Base-by-base conservation (phyloP, 1,140 invertebrate species). In the Calosoma granatense region DNA sequence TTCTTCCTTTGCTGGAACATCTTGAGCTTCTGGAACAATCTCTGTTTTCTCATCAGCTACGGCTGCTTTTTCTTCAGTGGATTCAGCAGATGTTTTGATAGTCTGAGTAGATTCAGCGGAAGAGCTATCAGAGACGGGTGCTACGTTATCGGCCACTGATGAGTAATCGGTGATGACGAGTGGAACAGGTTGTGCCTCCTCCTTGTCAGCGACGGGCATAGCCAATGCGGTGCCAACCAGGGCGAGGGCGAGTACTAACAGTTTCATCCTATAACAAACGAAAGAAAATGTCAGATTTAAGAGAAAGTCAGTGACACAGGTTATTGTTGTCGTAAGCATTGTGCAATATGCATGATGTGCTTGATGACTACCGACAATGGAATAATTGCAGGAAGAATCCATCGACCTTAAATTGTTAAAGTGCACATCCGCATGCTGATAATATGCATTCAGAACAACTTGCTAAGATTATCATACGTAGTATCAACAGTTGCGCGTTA, bases 191-290 rank as follows among this genome's bases (percentile, higher is more conserved):
- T 59, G 59, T 52, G 67, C 67, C 51, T 70, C 66, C 17, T 59
- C 56, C 22, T 54, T 57, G 53, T 70, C 66, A 17, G 61, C 65
- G 39, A 72, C 36, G 30, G 70, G 72, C 54, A 69, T 70, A 1
- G 71, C 64, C 51, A 70, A 62, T 9, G 63, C 65, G 12, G 65
- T 62, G 20, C 62, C 71, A 22, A 68, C 59, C 36, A 74, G 47
- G 21, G 70, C 57, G 20, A 64, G 52, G 19, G 69, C 52, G 51
- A 68, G 59, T 26, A 71, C 39, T 36, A 72, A 53, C 14, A 69
- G 56, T 63, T 74, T 74, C 73, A 74, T 74, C 65, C 70, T 72
- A 65, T 41, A 69, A 70, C 11, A 63, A 64, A 62, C 47, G 52
- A 60, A 53, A 30, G 2, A 14, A 57, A 22, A 41, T n/a, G 15